A percentile compares a stretch with the other conserved stretches of the same genome.
Evolutionary conservation across 2,797 vertebrate genomes (phyloP).

Genomic region (Diplodus sargus): DNA sequence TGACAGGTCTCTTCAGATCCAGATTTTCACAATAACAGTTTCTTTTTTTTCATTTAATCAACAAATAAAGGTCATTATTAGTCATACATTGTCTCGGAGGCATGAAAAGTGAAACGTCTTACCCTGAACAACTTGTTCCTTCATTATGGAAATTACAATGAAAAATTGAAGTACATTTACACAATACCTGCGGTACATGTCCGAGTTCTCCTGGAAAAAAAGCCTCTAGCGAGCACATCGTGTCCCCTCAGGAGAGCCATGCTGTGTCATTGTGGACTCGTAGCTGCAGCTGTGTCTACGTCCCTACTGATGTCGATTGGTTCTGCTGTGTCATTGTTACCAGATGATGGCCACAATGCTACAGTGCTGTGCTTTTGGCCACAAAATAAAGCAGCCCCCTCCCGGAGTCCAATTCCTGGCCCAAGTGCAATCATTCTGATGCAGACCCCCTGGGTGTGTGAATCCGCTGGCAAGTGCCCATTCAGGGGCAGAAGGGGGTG

Average conservation of each 20-base stretch:
- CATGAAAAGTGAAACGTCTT: background rate
- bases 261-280: constrained; percentile 79
- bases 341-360: constrained; percentile 73
- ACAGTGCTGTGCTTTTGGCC: constrained; percentile 65
- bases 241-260: constrained; percentile 62
- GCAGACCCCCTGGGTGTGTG: constrained; percentile 74
- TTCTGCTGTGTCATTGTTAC: constrained; percentile 83
- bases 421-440: constrained; percentile 68
- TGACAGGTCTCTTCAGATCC: no score
- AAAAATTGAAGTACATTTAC: background rate
- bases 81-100: background rate
- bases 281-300: constrained; percentile 73
- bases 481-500: constrained; percentile 62
- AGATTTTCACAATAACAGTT: background rate
- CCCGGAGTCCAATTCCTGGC: constrained; percentile 62
- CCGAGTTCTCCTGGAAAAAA: constrained; percentile 5
- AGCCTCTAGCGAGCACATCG: constrained; percentile 48
- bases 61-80: background rate
- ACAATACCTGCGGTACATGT: background rate
- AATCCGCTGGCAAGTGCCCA: constrained; percentile 72
- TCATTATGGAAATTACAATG: background rate
- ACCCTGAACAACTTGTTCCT: background rate
- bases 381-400: constrained; percentile 62
- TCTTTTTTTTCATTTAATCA: background rate
- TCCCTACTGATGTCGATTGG: constrained; percentile 68